Base-by-base conservation (phyloP, 2,113 vertebrate genomes). In the Sorex araneus region DNA sequence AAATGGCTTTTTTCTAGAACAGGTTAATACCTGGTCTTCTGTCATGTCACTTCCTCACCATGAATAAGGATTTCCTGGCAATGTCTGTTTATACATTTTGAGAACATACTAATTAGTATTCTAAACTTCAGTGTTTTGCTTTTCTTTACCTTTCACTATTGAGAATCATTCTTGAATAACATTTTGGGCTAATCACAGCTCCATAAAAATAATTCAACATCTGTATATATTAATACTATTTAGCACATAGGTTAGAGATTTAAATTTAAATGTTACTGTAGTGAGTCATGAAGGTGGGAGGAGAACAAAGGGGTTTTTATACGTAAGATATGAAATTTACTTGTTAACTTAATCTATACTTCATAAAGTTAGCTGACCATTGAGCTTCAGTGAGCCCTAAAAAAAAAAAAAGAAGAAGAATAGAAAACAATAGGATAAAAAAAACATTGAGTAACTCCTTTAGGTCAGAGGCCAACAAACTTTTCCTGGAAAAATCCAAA, bases 141-240 rank as follows among this genome's bases (percentile, higher is more conserved):
- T 84, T 91, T 57, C 83, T 91, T 80, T 87, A 45, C 40, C 78
- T 88, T 67, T 19, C 30, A 67, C 50, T 80, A 94, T 79, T 30
- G 30, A 87, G 28, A 74, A 43, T 57, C 66, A 83, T 21, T 83
- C 19, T 87, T 83, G 21, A 88, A 45, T 13, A 63, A 60, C 1
- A 16, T 25, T 78, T 4, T 67, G 34, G 10, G 18, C 79, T 85
- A 85, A 92, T 50, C 32, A 74, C 0, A 3, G 19, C 13, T 74
- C 45, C 30, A 54, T 21, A 79, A 45, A 82, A 12, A 83, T 36
- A 27, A 67, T 57, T 87, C 47, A 36, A 1, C n/a, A 80, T 16
- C 60, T 74, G 10, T 36, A 2, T 77, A 84, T 63, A 36, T 67
- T 36, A 82, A 82, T 45, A 54, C 40, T 13, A 79, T 6, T 69